Conservation (phyloP, 1,140 invertebrate species). For the Drosophila ohnishii region DNA sequence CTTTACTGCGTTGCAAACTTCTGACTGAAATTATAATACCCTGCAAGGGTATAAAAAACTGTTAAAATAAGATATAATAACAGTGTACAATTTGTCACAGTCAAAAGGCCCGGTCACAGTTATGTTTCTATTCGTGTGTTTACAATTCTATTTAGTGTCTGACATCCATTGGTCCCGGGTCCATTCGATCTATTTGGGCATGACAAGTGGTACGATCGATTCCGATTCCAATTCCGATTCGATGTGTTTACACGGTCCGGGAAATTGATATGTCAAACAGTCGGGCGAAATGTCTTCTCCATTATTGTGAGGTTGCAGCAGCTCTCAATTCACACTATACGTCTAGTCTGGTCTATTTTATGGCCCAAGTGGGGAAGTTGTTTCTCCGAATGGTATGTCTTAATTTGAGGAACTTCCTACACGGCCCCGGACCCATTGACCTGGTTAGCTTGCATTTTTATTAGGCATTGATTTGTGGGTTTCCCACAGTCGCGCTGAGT, state of each 20-base stretch:
- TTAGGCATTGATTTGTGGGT: slow-evolving; percentile 33
- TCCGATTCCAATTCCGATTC: slow-evolving; percentile 29
- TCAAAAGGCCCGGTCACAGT: slow-evolving; percentile 24
- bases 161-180: slow-evolving; percentile 55
- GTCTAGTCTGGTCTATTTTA: slow-evolving; percentile 14
- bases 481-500: slow-evolving; percentile 28
- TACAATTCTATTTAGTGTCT: slow-evolving; percentile 79
- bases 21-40: too few relatives aligned
- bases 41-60: too few relatives aligned
- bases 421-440: slow-evolving; percentile 30
- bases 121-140: slow-evolving; percentile 54
- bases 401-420: slow-evolving; percentile 40
- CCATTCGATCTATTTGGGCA: slow-evolving; percentile 69
- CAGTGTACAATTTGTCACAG: slow-evolving; percentile 72
- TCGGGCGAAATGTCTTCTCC: slow-evolving; percentile 28
- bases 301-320: slow-evolving; percentile 22
- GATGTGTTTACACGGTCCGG: slow-evolving; percentile 65
- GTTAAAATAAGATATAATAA: not conserved
- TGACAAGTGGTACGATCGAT: slow-evolving; percentile 76
- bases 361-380: slow-evolving; percentile 31
- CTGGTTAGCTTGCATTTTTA: slow-evolving; percentile 33
- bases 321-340: slow-evolving; percentile 33
- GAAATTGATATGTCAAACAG: slow-evolving; percentile 77
- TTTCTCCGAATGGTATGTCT: slow-evolving; percentile 40
- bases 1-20: too few relatives aligned